phyloP scores from a whole-genome alignment of 2,888 invertebrate species.

The Catocala fraxini region DNA sequence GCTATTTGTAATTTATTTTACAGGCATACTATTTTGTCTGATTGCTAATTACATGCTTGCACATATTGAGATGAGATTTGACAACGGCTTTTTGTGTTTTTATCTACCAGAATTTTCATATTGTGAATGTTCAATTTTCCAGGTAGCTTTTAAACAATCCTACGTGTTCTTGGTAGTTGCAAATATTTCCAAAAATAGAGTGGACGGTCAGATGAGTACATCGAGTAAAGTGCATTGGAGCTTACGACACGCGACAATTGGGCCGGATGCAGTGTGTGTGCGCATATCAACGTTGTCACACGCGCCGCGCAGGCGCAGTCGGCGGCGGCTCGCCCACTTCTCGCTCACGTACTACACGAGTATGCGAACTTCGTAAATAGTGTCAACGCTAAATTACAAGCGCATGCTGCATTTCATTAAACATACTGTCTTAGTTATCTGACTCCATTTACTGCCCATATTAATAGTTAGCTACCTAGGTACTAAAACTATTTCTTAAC shows the following conservation, averaged over 20 bases:
- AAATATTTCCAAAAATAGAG: too few species aligned
- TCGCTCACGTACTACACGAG: conserved; percentile 12
- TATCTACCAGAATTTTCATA: too few species aligned
- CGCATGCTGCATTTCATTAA: conserved; percentile 33
- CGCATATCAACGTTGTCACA: conserved; percentile 6
- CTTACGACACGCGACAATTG: conserved; percentile 43
- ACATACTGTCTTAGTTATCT: conserved; percentile 31
- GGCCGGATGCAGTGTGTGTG: conserved; percentile 39
- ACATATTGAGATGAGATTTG: too few species aligned
- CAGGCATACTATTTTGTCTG: too few species aligned
- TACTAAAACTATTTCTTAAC: background rate
- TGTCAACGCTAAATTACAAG: conserved; percentile 47
- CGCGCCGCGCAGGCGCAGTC: conserved; percentile 14
- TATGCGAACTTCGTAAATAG: conserved; percentile 39
- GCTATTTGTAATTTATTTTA: too few species aligned
- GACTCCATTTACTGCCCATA: conserved; percentile 1
- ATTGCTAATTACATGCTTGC: too few species aligned
- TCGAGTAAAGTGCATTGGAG: conserved; percentile 38
- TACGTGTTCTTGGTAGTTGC: too few species aligned
- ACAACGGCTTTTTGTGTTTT: too few species aligned
- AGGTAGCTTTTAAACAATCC: too few species aligned
- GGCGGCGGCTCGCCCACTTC: conserved; percentile 31
- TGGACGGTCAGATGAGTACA: background rate
- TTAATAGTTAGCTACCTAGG: background rate
- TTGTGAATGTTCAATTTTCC: too few species aligned